Percentiles rank a stretch among this genome's conserved stretches.
phyloP scores from a whole-genome alignment of 2,113 vertebrate genomes.

The Prionailurus bengalensis region DNA sequence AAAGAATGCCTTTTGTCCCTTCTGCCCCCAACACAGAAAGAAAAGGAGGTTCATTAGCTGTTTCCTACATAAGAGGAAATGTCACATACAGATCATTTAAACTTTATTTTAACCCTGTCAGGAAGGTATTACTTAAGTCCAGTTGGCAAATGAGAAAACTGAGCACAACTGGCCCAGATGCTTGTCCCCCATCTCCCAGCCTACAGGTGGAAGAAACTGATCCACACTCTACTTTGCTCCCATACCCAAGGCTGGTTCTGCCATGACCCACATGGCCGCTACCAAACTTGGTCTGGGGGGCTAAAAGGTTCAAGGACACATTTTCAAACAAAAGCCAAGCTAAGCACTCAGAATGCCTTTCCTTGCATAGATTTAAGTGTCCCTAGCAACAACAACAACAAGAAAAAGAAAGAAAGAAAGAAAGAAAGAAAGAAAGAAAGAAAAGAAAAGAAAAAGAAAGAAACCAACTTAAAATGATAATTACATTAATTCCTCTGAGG shows the following conservation, averaged over 20 bases:
- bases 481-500: constrained; percentile 44
- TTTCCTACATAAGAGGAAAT: background rate
- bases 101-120: background rate
- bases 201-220: background rate
- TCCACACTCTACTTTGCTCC: background rate
- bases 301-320: background rate
- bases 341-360: background rate
- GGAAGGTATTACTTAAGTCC: background rate
- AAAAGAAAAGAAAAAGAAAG: background rate
- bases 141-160: background rate
- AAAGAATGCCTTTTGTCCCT: background rate
- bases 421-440: no score
- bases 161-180: background rate
- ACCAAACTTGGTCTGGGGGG: background rate
- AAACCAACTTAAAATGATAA: constrained; percentile 53
- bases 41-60: background rate
- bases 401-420: background rate
- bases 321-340: constrained; percentile 24
- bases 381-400: background rate
- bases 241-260: background rate
- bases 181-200: background rate
- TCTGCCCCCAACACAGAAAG: background rate
- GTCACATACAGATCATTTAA: background rate
- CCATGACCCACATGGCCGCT: background rate
- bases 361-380: background rate